Evolutionary conservation across 2,797 vertebrate species (phyloP).

Genomic region (Knipowitschia caucasica): DNA sequence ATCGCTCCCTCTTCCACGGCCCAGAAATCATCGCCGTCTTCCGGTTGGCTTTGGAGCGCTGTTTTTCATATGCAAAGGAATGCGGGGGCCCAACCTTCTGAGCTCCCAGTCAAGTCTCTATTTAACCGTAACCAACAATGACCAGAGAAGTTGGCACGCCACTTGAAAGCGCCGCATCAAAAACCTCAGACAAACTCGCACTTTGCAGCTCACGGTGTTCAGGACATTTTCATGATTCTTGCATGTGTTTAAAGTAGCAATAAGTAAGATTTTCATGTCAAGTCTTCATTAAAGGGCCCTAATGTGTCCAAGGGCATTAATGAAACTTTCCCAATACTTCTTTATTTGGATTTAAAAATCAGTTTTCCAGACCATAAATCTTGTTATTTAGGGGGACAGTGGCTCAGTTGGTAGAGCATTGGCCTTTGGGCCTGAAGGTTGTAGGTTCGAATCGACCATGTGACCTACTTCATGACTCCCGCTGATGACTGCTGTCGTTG

Average conservation of each 20-base stretch:
- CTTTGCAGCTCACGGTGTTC: slow-evolving; percentile 3
- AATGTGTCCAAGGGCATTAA: no score
- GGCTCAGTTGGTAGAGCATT: no score
- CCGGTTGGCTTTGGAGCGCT: neutral
- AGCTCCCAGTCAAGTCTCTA: slow-evolving; percentile 10
- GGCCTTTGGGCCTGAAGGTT: no score
- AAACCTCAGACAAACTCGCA: slow-evolving; percentile 28
- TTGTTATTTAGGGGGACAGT: no score
- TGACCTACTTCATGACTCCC: no score
- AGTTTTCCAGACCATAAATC: no score
- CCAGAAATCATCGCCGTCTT: slow-evolving; percentile 38
- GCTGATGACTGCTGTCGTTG: no score
- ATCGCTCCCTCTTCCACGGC: slow-evolving; percentile 38
- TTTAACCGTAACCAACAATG: slow-evolving; percentile 27
- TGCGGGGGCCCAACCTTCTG: neutral
- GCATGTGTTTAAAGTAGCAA: slow-evolving; percentile 15
- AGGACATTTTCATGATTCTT: neutral
- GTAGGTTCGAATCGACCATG: no score
- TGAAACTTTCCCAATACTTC: no score
- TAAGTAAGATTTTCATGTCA: no score
- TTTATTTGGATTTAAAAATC: no score
- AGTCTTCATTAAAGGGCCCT: no score
- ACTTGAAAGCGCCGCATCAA: slow-evolving; percentile 24
- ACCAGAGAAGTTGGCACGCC: slow-evolving; percentile 5
- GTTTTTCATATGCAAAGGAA: slow-evolving; percentile 21